Percentiles rank a stretch among this genome's conserved stretches.
These are phyloP conservation scores for Stercorarius parasiticus DNA, from an alignment of 2,113 vertebrate species.

Conservation along the genomic window DNA sequence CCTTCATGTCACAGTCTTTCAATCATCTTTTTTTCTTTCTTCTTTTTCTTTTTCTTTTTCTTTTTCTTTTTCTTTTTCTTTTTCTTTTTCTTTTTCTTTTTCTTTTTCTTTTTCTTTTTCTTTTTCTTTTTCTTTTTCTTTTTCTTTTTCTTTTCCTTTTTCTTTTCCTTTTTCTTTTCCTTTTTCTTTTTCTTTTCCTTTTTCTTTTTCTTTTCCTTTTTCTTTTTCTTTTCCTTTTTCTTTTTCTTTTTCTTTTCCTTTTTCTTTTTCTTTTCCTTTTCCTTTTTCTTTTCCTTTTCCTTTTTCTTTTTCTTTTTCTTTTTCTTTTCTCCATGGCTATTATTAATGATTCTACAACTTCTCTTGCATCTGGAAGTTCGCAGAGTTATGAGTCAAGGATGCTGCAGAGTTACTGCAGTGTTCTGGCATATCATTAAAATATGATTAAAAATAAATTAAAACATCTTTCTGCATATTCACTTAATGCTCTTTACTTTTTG, in stretches of 20 bases:
- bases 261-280: not conserved
- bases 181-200: not conserved
- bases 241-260: not conserved
- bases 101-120: not conserved
- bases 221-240: not conserved
- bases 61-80: no score
- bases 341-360: not conserved
- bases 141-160: not conserved
- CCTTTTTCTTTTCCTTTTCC: not conserved
- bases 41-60: not conserved
- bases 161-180: not conserved
- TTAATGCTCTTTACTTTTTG: not conserved
- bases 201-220: no score
- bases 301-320: no score
- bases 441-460: not conserved
- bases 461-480: not conserved
- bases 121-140: not conserved
- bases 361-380: not conserved
- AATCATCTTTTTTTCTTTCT: not conserved
- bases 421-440: not conserved
- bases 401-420: not conserved
- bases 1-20: constrained; percentile 22
- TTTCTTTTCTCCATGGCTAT: not conserved
- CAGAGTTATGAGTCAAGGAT: not conserved
- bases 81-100: not conserved